Conservation (phyloP, 2,888 invertebrate genomes). For the Uloborus plumipes region DNA sequence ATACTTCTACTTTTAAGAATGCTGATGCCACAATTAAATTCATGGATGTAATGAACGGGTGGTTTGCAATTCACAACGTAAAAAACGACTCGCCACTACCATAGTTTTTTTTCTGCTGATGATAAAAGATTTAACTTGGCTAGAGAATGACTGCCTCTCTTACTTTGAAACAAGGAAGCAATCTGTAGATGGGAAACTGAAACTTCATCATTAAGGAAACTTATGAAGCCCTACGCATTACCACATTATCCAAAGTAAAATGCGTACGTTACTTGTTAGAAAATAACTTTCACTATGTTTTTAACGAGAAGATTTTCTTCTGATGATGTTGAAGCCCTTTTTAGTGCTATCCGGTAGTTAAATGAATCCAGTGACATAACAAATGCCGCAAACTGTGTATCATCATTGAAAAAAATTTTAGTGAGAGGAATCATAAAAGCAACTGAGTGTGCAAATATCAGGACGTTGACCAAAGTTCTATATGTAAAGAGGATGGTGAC, state of each 20-base stretch:
- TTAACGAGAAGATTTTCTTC: constrained; percentile 1
- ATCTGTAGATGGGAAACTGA: background rate
- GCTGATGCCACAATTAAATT: background rate
- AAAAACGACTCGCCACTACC: too few species aligned
- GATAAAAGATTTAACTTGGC: too few species aligned
- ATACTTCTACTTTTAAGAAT: background rate
- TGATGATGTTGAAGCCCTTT: constrained; percentile 3
- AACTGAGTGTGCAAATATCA: background rate
- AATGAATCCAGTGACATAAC: constrained; percentile 2
- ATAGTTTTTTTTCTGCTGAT: too few species aligned
- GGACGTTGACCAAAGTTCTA: too few species aligned
- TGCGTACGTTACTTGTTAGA: background rate
- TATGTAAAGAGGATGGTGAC: background rate
- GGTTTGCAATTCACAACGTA: too few species aligned
- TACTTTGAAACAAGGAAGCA: too few species aligned
- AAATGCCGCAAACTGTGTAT: background rate
- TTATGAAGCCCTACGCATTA: background rate
- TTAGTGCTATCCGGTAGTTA: background rate
- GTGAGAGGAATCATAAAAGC: background rate
- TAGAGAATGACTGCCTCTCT: too few species aligned
- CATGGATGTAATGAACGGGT: too few species aligned
- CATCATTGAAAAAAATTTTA: background rate
- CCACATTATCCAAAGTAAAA: background rate
- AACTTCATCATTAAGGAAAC: background rate
- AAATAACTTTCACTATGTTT: background rate